Base-by-base conservation (phyloP, 2,888 invertebrate species). In the Tinea semifulvella region DNA sequence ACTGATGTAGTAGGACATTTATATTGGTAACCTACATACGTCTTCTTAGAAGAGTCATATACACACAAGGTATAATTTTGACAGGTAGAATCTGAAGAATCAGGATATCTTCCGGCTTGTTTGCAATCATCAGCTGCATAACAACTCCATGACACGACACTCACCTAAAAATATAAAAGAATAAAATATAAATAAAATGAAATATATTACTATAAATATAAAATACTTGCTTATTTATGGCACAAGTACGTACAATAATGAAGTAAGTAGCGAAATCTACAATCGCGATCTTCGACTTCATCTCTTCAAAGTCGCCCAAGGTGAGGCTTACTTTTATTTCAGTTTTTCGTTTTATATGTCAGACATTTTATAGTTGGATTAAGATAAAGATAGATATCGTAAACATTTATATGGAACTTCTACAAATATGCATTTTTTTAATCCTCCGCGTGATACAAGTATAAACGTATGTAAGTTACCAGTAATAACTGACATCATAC, bases 61-160 rank as follows among this genome's bases (percentile, higher is more conserved):
- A 68, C 60, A 51, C 82, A 82, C 2, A 67, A 57, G 1, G 69
- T 72, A 55, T 79, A 82, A 50, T 68, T 71, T 50, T 67, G 53
- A 53, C 80, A 80, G 25, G 68, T 68, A 0, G 72, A 53, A 53
- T 82, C 81, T 2, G 47, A 53, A 1, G 65, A 55, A 47, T 81
- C 68, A 0, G 71, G 60, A 50, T 65, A 67, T 1, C 74, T 67
- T 2, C 81, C 77, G 1, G 61, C 60, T 0, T 56, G 48, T 0
- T 72, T 68, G 49, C 75, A 77, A 50, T 62, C 66, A 1, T 66
- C 65, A n/a, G 53, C 40, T 36, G 36, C 36, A 4, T 36, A n/a
- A 36, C 36, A 16, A 7, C 36, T 16, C 36, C 36, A 36, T 36
- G 17, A 6, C 18, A 18, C 17, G 16, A 19, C 10, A 18, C 14